These are phyloP conservation scores for Heteromurus nitidus DNA, from an alignment of 2,888 invertebrate species.

Conservation along the genomic window DNA sequence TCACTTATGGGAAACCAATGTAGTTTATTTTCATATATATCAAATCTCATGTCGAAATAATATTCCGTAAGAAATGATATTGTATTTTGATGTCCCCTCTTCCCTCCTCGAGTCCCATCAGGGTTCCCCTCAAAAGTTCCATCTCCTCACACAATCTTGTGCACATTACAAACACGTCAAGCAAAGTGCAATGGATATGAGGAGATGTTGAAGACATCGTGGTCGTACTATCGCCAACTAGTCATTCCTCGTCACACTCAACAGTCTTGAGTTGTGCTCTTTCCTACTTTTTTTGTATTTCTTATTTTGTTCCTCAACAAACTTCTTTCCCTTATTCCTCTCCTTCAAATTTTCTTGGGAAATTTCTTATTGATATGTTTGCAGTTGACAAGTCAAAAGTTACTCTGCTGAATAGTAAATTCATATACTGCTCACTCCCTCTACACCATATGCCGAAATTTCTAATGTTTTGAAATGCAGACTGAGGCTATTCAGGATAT, in stretches of 20 bases:
- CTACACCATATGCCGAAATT: neutral
- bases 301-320: conserved; percentile 24
- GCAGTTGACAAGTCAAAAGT: conserved; percentile 64
- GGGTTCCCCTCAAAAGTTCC: conserved; percentile 47
- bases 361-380: conserved; percentile 47
- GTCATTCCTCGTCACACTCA: conserved; percentile 13
- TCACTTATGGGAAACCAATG: conserved; percentile 54
- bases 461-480: no score
- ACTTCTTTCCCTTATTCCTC: conserved; percentile 15
- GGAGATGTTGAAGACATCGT: neutral
- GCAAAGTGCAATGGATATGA: neutral
- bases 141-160: conserved; percentile 41
- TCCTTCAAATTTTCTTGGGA: neutral
- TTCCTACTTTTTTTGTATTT: conserved; percentile 16
- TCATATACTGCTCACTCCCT: no score
- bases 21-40: conserved; percentile 45
- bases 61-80: conserved; percentile 47
- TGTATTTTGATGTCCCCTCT: conserved; percentile 53
- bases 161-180: no score
- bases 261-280: conserved; percentile 38
- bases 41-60: conserved; percentile 57
- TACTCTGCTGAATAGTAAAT: no score
- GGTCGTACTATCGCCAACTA: conserved; percentile 1
- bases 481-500: no score
- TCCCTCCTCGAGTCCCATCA: conserved; percentile 31